These are phyloP conservation scores for Caenorhabditis drosophilae DNA, from an alignment of 2,888 invertebrate genomes.

Conservation along the genomic window DNA sequence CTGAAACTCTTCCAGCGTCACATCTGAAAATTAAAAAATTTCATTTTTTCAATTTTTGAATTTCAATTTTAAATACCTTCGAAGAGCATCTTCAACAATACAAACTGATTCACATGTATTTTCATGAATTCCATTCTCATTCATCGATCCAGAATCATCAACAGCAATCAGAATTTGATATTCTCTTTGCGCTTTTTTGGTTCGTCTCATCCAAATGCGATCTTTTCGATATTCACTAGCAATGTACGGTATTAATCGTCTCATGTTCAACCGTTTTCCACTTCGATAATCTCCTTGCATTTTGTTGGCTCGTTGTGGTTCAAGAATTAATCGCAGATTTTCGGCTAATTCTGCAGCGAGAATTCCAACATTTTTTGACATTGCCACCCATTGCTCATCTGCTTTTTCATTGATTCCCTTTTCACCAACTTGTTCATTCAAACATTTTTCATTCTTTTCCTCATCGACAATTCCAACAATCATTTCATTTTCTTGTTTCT, in stretches of 20 bases:
- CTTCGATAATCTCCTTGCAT: constrained; percentile 93
- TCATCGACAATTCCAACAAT: background rate
- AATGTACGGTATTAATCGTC: constrained; percentile 95
- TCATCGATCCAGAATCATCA: constrained; percentile 85
- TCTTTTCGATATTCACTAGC: constrained; percentile 98
- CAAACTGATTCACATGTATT: constrained; percentile 93
- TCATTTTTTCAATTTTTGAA: background rate
- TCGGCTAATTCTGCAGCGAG: constrained; percentile 88
- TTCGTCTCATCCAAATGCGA: constrained; percentile 95
- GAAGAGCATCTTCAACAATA: constrained; percentile 84
- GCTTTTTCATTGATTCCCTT: constrained; percentile 19
- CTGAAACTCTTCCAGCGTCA: constrained; percentile 84
- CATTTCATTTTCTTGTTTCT: constrained; percentile 3
- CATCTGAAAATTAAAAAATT: constrained; percentile 70
- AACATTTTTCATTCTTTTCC: background rate
- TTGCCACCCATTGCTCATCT: constrained; percentile 54
- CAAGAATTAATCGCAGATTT: constrained; percentile 87
- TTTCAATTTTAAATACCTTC: constrained; percentile 69
- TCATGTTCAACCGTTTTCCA: constrained; percentile 96
- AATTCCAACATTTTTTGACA: constrained; percentile 58
- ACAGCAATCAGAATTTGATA: constrained; percentile 95
- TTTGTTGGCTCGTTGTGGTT: constrained; percentile 90
- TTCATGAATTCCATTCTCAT: constrained; percentile 75
- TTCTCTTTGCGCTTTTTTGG: constrained; percentile 90
- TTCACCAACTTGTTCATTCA: background rate